Evolutionary conservation across 2,113 vertebrate genomes (phyloP), one percentile per base, ranked within the genome.

Genomic region (Hystrix brachyura): DNA sequence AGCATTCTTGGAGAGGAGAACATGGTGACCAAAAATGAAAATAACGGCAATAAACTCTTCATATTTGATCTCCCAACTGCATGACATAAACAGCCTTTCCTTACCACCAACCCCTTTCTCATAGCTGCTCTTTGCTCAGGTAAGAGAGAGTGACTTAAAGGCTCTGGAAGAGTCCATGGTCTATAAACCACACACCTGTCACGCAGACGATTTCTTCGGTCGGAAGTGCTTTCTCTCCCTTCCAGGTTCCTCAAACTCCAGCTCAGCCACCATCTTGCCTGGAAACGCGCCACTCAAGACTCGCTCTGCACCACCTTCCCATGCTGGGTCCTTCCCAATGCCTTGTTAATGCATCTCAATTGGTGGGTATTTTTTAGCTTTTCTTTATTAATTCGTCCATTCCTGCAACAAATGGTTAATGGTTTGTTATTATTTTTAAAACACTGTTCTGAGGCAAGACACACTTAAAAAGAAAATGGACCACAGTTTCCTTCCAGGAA

Each of bases 291-390:
- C 27, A 19, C 46, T n/a, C 29, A 43, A 29, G 15, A 21, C 10
- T 55, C 29, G 14, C 27, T 2, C 25, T 34, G 29, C 14, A 5
- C 1, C 29, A 29, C 27, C n/a, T 55, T 27, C 46, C 7, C 13
- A 7, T 7, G 1, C 21, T 4, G 6, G 29, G 2, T 67, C 11
- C 46, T 3, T 23, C 29, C 34, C 4, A 11, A 11, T 7, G 12
- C 53, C 43, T 53, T 95, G 25, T 1, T 34, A 27, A 23, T n/a
- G 62, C 11, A 29, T 69, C 21, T 34, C 2, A 5, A 43, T 51
- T 18, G 17, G 7, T 27, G 0, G 6, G 0, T 15, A 21, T n/a
- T 48, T 83, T 76, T 67, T 38, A 6, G 13, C 27, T 81, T 48
- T 78, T 43, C 17, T 51, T 53, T 53, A 55, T 74, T 72, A 59